Base-by-base conservation (phyloP, 37 sponge, comb jelly and placozoan genomes). In the Theonella swinhoei region DNA sequence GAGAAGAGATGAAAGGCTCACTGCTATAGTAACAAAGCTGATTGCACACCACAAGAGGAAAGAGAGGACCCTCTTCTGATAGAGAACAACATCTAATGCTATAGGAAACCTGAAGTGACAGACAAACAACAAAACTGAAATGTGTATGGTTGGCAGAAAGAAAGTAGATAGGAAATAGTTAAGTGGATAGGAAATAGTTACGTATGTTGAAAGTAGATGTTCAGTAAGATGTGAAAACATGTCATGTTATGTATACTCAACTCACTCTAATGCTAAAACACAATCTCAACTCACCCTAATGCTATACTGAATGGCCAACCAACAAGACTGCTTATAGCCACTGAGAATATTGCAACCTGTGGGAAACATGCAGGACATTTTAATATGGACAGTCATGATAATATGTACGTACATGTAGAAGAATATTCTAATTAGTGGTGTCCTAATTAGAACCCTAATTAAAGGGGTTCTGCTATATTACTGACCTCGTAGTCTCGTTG, bases 251-350 rank as follows among this genome's bases (percentile, higher is more conserved):
- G n/a, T n/a, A n/a, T n/a, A n/a, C n/a, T n/a, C n/a, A 22, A 34
- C 28, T 24, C 66, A 78, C 79, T 39, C 67, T 64, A 63, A 22
- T 29, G 17, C 67, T 66, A n/a, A n/a, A n/a, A n/a, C n/a, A n/a
- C n/a, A n/a, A n/a, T 23, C 34, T 8, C 9, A n/a, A 59, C 90
- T 82, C 64, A 96, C 96, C 99, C 99, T 9, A 99, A 43, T 32
- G 84, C 93, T 70, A 90, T 94, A 81, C 85, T 87, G 86, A 99
- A 99, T 22, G 99, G 99, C 99, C 99, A 99, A 1, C 97, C 99
- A 42, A 96, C 69, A 14, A 96, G 54, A 60, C 95, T 75, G 54
- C 91, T 88, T 17, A 91, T 39, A 33, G 92, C 95, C 59, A 88
- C 82, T 64, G 93, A 81, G 42, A 92, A 85, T 23, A 99, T 86